Base-by-base conservation (phyloP, 2,888 invertebrate genomes). In the Tryphoninae sp. region DNA sequence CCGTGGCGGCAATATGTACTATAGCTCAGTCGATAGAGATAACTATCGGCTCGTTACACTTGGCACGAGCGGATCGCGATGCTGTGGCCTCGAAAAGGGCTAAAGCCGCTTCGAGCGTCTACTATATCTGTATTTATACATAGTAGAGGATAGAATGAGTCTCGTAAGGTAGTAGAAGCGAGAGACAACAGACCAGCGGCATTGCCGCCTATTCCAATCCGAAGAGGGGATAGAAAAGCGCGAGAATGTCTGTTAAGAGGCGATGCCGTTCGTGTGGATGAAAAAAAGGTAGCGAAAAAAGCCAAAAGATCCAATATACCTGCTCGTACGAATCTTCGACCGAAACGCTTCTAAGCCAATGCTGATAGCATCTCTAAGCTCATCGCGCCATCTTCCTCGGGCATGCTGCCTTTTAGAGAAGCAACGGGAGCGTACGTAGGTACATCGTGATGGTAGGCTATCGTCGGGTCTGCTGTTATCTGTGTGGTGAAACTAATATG, bases 301-400 rank as follows among this genome's bases (percentile, higher is more conserved):
- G 62, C 68, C 59, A 40, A 19, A 45, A 67, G 76, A 59, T 59
- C 49, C 65, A 58, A 67, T 51, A 33, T 33, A 69, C 61, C 26
- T 51, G 62, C 75, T 64, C 19, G 74, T 55, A 58, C 65, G 78
- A 79, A 78, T 72, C 71, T 72, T 72, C 55, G 61, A 62, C 67
- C 72, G 72, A 82, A 80, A 73, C 71, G 76, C 71, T 67, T 82
- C 88, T 88, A 89, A 89, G 88, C 88, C 88, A 85, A 84, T 79
- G 84, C 87, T 88, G 90, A 90, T 90, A 90, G 87, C 86, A 88
- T 88, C 87, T 87, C 87, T 86, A 87, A 90, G 89, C 88, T 87
- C 62, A 55, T 62, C 81, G 85, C 78, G 33, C 19, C 45, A 53
- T 65, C 67, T 22, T 22, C 26, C 16, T 26, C 40, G 64, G 85